phyloP scores from a whole-genome alignment of 2,888 invertebrate species.

The Hypercompe scribonia region DNA sequence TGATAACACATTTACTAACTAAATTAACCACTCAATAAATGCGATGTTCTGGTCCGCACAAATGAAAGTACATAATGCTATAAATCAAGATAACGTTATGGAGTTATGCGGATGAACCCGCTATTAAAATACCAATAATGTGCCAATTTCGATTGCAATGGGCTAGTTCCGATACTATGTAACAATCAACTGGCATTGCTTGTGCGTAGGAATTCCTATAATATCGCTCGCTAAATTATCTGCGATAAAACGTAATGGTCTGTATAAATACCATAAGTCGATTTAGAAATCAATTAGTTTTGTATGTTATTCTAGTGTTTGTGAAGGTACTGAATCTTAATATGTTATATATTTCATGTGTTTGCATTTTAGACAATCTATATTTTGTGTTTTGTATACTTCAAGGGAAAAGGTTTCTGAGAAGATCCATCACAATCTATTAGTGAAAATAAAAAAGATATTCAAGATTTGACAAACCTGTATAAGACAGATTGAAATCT shows the following conservation, averaged over 20 bases:
- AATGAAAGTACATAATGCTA: constrained; percentile 67
- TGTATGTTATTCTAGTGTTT: not conserved
- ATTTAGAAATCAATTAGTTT: constrained; percentile 1
- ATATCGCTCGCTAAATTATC: constrained; percentile 39
- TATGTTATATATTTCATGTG: not conserved
- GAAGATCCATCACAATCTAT: too few species aligned
- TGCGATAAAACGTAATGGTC: constrained; percentile 41
- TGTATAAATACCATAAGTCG: constrained; percentile 30
- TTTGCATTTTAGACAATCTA: not conserved
- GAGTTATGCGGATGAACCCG: constrained; percentile 77
- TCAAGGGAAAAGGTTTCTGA: not conserved
- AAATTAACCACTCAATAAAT: constrained; percentile 69
- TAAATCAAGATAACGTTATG: constrained; percentile 79
- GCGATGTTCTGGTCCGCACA: constrained; percentile 65
- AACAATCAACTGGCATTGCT: constrained; percentile 60
- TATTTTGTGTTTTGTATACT: not conserved
- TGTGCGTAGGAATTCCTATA: constrained; percentile 60
- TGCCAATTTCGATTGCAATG: constrained; percentile 76
- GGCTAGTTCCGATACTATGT: constrained; percentile 66
- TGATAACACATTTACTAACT: constrained; percentile 66
- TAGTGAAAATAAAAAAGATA: too few species aligned
- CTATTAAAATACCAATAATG: constrained; percentile 80
- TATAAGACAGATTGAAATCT: too few species aligned
- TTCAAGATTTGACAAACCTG: too few species aligned
- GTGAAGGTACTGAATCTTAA: not conserved